Evolutionary conservation across 2,888 invertebrate genomes (phyloP), one percentile per base, ranked within the genome.

Genomic region (Ennomos erosarius): DNA sequence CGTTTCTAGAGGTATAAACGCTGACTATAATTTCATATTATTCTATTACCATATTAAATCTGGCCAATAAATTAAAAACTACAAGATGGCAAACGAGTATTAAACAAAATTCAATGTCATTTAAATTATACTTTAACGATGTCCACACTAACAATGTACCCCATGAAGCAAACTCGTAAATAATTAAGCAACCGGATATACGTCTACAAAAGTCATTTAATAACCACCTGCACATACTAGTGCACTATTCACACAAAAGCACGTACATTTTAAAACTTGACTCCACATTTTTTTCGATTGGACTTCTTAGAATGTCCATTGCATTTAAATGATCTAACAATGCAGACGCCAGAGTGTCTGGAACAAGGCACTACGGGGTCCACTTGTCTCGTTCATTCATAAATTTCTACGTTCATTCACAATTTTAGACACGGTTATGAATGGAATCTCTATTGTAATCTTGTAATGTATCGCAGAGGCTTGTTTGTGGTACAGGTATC

Each of bases 191-290:
- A 84, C 66, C 89, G 89, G 90, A 90, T 88, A 90, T 84, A 88
- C 85, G 78, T 66, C 62, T 78, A 72, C 79, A 82, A 87, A 83
- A 82, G 81, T 75, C 71, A 82, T 88, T 85, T 84, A 85, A 89
- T 87, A 84, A 82, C 79, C 87, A 90, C 87, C 88, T 88, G 88
- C 74, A 35, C 44, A 26, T 9, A 12, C 46, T 49, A 68, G 68
- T 70, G 63, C 67, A 69, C 62, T 65, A 62, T 55, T 46, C 34
- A 47, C 37, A 43, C 49, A 40, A 51, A 55, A 43, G 33, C 13
- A 56, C 44, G 34, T 9, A 11, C 26, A 26, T 33, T 55, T 49
- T 42, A n/a, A 39, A 51, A 47, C 37, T 39, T 16, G 50, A 51
- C 34, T 33, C 16, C 10, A 34, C 11, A 8, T 12, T 43, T 48